These are phyloP conservation scores for Nothura maculosa DNA, from an alignment of 2,797 vertebrate genomes.

Conservation along the genomic window DNA sequence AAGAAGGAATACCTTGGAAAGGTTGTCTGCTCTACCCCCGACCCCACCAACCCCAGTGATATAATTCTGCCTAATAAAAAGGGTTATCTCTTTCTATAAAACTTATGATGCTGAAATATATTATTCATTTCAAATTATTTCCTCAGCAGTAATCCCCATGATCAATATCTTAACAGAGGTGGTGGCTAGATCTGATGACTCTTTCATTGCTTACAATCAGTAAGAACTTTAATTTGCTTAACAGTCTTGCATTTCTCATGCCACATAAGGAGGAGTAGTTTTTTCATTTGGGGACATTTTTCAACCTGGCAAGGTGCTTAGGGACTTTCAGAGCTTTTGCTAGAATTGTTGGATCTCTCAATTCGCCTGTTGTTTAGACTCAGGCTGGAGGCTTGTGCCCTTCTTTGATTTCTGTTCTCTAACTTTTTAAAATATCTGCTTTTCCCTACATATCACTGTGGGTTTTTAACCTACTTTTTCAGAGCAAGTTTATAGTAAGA, in stretches of 20 bases:
- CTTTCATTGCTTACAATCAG: not conserved
- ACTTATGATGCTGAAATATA: not conserved
- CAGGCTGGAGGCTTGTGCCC: not conserved
- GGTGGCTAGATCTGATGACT: not conserved
- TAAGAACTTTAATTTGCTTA: not conserved
- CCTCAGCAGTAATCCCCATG: not conserved
- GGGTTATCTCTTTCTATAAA: not conserved
- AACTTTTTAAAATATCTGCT: not conserved
- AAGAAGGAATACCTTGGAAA: not conserved
- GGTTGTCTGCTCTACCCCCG: not conserved
- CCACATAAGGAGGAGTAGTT: not conserved
- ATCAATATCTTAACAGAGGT: not conserved
- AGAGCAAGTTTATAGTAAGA: not conserved
- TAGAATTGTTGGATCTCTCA: not conserved
- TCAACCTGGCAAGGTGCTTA: not conserved
- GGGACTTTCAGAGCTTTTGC: rapidly evolving
- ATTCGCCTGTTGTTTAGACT: not conserved
- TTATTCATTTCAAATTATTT: not conserved
- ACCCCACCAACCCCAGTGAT: not conserved
- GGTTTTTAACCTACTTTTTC: too few species aligned
- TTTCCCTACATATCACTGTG: not conserved
- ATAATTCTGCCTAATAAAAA: not conserved
- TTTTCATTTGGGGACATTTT: not conserved
- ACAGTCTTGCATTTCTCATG: not conserved
- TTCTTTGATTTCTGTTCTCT: not conserved